phyloP scores from a whole-genome alignment of 1,140 invertebrate genomes.

The Drosophila takahashii region DNA sequence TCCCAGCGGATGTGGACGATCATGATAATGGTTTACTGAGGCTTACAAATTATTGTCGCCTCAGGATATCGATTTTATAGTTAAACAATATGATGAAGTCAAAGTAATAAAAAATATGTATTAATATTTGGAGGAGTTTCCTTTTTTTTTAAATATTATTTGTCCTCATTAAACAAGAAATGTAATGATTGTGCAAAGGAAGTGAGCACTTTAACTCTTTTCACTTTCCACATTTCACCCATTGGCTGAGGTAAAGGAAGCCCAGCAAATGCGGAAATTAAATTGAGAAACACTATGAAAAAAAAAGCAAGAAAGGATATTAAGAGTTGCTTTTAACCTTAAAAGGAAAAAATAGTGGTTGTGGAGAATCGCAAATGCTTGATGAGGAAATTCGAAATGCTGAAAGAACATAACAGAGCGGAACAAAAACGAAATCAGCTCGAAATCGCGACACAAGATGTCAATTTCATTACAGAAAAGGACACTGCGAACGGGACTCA shows the following conservation, averaged over 20 bases:
- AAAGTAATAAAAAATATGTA: background rate
- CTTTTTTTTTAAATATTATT: no score
- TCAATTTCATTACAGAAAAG: conserved; percentile 76
- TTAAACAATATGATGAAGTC: background rate
- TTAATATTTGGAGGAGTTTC: background rate
- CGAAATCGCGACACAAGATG: conserved; percentile 74
- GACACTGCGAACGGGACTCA: conserved; percentile 52
- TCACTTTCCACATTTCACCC: background rate
- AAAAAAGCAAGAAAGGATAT: conserved; percentile 1
- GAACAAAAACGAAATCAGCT: conserved; percentile 65
- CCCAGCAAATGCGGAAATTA: conserved; percentile 67
- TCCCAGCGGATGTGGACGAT: conserved; percentile 37
- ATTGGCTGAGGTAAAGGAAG: background rate
- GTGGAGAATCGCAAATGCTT: conserved; percentile 10
- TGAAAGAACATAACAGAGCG: conserved; percentile 21
- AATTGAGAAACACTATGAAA: conserved; percentile 43
- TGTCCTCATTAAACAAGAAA: background rate
- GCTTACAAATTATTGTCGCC: conserved; percentile 25
- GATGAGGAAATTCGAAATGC: conserved; percentile 51
- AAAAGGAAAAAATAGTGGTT: background rate
- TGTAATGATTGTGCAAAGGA: background rate
- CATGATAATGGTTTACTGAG: conserved; percentile 18
- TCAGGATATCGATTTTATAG: conserved; percentile 22
- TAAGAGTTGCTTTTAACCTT: conserved; percentile 6
- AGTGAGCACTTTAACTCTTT: background rate